Evolutionary conservation across 2,888 invertebrate species (phyloP).

Genomic region (Calliopum simillimum): DNA sequence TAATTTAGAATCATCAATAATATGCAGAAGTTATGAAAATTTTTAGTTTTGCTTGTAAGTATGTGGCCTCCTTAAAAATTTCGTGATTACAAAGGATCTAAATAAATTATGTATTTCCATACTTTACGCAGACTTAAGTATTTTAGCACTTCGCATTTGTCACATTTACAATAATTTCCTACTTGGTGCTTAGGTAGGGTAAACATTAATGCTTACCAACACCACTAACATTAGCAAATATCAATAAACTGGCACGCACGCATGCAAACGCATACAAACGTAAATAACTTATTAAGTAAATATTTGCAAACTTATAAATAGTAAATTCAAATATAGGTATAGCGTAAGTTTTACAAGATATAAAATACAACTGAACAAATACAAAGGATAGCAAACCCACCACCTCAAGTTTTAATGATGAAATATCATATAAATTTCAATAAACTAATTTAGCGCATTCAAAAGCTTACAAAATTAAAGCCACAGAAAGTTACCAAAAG

Average conservation of each 20-base stretch:
- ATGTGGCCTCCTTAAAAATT: no score
- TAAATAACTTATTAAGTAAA: slow-evolving; percentile 7
- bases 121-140: no score
- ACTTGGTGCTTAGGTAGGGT: neutral
- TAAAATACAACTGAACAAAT: neutral
- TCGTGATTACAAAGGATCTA: no score
- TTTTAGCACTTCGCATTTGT: no score
- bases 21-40: no score
- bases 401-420: neutral
- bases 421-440: slow-evolving; percentile 11
- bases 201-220: neutral
- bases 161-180: no score
- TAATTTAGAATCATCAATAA: no score
- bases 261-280: neutral
- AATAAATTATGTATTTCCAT: no score
- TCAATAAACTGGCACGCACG: slow-evolving; percentile 5
- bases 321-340: neutral
- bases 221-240: neutral
- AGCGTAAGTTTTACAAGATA: neutral
- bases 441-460: neutral
- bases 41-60: no score
- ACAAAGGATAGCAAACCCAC: neutral
- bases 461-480: no score
- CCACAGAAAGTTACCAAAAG: neutral
- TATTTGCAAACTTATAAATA: neutral